Conservation (phyloP, 2,113 vertebrate species). For the Myrmophylax atrothorax region DNA sequence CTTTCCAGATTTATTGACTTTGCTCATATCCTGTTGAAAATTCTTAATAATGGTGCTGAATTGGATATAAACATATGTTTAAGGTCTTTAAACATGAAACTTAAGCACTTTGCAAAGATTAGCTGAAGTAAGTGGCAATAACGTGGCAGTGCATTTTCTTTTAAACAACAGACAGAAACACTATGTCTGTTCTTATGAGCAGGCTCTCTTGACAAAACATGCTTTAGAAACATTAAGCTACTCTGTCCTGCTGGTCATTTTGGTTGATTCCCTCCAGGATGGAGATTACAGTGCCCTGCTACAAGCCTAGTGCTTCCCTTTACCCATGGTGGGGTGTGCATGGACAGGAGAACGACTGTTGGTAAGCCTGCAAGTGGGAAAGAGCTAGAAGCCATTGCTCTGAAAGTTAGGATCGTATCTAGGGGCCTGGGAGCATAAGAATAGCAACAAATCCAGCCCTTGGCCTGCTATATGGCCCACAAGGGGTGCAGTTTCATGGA, state of each 20-base stretch:
- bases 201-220: background rate
- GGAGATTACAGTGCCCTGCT: background rate
- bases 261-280: background rate
- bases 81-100: constrained; percentile 20
- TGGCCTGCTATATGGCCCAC: background rate
- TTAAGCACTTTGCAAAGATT: constrained; percentile 30
- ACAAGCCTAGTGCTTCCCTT: background rate
- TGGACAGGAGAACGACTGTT: rapidly evolving
- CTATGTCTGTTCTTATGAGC: background rate
- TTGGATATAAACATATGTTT: constrained; percentile 46
- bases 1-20: constrained; percentile 55
- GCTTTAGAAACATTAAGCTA: background rate
- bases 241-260: background rate
- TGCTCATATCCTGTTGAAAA: constrained; percentile 61
- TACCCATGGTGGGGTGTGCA: rapidly evolving
- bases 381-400: background rate
- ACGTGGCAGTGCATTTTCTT: background rate
- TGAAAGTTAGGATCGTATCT: rapidly evolving
- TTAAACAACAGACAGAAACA: background rate
- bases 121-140: background rate
- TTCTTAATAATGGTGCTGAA: constrained; percentile 43
- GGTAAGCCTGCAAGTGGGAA: background rate
- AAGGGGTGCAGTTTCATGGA: background rate
- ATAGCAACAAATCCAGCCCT: background rate
- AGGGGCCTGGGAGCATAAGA: rapidly evolving